These are phyloP conservation scores for Gymnothorax javanicus DNA, from an alignment of 2,797 vertebrate genomes.

Conservation along the genomic window DNA sequence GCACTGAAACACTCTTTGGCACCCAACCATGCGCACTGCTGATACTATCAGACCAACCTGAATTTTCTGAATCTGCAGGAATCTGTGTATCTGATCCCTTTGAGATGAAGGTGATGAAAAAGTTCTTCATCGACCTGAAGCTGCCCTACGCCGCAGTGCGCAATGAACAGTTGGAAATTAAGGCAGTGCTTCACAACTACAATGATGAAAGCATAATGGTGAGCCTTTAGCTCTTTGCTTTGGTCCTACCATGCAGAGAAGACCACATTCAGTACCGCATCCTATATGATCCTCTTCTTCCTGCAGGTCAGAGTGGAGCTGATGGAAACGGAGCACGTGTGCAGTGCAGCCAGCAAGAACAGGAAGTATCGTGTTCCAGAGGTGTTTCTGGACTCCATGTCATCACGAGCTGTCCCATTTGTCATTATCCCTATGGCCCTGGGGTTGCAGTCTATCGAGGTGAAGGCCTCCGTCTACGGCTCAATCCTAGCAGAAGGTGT, in stretches of 20 bases:
- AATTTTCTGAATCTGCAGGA: slow-evolving; percentile 42
- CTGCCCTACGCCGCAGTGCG: slow-evolving; percentile 85
- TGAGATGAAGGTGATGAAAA: neutral
- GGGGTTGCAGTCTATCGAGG: slow-evolving; percentile 69
- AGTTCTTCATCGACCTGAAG: slow-evolving; percentile 78
- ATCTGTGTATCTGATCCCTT: neutral
- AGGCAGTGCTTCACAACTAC: slow-evolving; percentile 36
- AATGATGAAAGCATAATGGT: neutral
- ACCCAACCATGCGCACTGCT: too few species aligned
- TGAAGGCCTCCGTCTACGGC: slow-evolving; percentile 75
- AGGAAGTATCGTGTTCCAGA: slow-evolving; percentile 57
- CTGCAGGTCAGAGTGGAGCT: slow-evolving; percentile 78
- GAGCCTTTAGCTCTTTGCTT: neutral
- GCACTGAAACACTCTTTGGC: too few species aligned
- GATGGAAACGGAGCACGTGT: slow-evolving; percentile 69
- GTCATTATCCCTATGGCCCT: slow-evolving; percentile 78
- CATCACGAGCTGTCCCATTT: slow-evolving; percentile 71
- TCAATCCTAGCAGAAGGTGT: slow-evolving; percentile 66
- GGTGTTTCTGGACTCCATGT: slow-evolving; percentile 49
- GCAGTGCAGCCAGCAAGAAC: slow-evolving; percentile 79
- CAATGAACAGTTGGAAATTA: slow-evolving; percentile 87
- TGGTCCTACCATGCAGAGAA: fast-evolving
- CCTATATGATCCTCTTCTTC: neutral
- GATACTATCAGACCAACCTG: neutral
- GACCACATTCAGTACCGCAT: neutral